Conservation (phyloP, 2,888 invertebrate species). For the Monoplex corrugatus region DNA sequence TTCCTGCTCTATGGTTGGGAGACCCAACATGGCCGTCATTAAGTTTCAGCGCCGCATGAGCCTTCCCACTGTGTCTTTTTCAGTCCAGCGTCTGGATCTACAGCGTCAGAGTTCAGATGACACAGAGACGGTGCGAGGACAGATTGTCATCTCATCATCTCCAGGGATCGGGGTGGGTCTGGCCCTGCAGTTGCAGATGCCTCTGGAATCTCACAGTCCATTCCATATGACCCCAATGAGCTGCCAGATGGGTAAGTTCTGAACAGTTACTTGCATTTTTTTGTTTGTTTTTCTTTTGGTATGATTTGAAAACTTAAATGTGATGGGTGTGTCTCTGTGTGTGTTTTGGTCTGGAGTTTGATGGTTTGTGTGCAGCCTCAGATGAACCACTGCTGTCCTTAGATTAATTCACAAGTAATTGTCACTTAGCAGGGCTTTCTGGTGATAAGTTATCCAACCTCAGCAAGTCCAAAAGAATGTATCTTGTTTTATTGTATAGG, state of each 20-base stretch:
- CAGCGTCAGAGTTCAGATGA: constrained; percentile 94
- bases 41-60: constrained; percentile 89
- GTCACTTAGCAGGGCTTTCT: too few relatives aligned
- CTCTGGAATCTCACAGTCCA: constrained; percentile 84
- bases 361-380: too few relatives aligned
- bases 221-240: constrained; percentile 81
- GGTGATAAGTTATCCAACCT: too few relatives aligned
- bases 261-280: too few relatives aligned
- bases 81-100: constrained; percentile 95
- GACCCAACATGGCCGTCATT: constrained; percentile 53
- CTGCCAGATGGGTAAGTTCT: constrained; percentile 85
- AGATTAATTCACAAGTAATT: too few relatives aligned
- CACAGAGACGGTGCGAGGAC: constrained; percentile 93
- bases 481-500: too few relatives aligned
- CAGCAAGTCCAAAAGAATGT: too few relatives aligned
- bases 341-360: too few relatives aligned
- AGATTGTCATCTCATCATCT: constrained; percentile 96
- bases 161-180: constrained; percentile 91
- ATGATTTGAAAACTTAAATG: not conserved
- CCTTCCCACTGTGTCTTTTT: constrained; percentile 79
- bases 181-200: constrained; percentile 88
- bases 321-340: too few relatives aligned
- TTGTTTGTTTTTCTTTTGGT: not conserved
- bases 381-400: too few relatives aligned
- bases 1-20: not conserved